Evolutionary conservation across 2,888 invertebrate genomes (phyloP).

Genomic region (Chorisops tibialis): DNA sequence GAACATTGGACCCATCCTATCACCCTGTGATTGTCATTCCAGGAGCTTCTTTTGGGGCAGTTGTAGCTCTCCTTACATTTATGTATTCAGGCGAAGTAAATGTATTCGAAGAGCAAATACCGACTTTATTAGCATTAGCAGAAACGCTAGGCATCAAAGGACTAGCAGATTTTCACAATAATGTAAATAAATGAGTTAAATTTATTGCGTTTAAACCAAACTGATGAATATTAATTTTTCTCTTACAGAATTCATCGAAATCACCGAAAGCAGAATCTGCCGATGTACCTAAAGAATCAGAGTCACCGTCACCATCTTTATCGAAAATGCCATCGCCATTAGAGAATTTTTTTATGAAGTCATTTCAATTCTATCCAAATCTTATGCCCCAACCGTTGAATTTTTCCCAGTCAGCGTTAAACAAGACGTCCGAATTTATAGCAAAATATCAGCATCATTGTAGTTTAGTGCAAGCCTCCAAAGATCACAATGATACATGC

Average conservation of each 20-base stretch:
- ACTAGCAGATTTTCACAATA: slow-evolving; percentile 70
- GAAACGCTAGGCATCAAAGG: slow-evolving; percentile 79
- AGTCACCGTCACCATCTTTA: slow-evolving; percentile 19
- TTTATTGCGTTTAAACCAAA: no score
- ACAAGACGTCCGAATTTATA: slow-evolving; percentile 48
- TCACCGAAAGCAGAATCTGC: slow-evolving; percentile 33
- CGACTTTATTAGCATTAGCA: slow-evolving; percentile 72
- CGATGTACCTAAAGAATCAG: slow-evolving; percentile 32
- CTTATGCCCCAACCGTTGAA: slow-evolving; percentile 50
- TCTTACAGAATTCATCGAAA: slow-evolving; percentile 44
- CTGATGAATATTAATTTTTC: no score
- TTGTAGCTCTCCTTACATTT: slow-evolving; percentile 72
- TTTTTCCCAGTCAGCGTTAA: slow-evolving; percentile 51
- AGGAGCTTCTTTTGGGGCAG: slow-evolving; percentile 49
- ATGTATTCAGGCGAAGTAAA: slow-evolving; percentile 88
- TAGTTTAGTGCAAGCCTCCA: slow-evolving; percentile 37
- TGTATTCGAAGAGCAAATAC: slow-evolving; percentile 74
- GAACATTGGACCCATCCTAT: slow-evolving; percentile 48
- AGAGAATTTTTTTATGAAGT: slow-evolving; percentile 51
- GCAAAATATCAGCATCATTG: slow-evolving; percentile 52
- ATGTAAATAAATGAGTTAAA: no score
- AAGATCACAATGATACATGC: slow-evolving; percentile 41
- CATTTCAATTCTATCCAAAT: slow-evolving; percentile 51
- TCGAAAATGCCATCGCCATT: slow-evolving; percentile 45
- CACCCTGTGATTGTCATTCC: slow-evolving; percentile 52